phyloP scores from a whole-genome alignment of 2,113 vertebrate genomes.

The Coreoperca whiteheadi region DNA sequence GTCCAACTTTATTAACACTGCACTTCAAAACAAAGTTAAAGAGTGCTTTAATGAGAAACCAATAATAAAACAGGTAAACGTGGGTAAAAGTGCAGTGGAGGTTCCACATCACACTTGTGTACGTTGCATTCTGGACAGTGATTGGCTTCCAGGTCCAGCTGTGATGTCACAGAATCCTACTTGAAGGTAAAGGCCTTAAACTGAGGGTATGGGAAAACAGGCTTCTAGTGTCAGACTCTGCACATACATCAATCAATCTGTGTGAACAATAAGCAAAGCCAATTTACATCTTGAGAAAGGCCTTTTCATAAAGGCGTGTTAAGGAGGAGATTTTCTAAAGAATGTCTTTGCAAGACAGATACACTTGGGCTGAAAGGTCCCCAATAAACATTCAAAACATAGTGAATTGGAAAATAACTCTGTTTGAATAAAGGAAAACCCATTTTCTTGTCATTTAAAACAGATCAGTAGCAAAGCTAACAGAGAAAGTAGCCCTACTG shows the following conservation, averaged over 20 bases:
- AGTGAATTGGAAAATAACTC: slow-evolving; percentile 21
- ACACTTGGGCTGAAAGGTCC: background rate
- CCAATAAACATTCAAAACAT: background rate
- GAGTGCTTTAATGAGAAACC: background rate
- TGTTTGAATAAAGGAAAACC: background rate
- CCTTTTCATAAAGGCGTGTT: background rate
- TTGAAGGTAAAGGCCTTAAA: too few relatives aligned
- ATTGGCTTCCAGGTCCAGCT: too few relatives aligned
- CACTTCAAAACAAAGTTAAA: background rate
- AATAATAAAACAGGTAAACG: background rate
- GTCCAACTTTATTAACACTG: background rate
- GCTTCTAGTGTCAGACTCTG: too few relatives aligned
- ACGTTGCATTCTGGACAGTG: too few relatives aligned
- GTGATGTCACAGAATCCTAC: too few relatives aligned
- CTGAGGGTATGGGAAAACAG: too few relatives aligned
- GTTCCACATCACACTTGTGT: too few relatives aligned
- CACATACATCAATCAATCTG: background rate
- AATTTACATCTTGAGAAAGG: background rate
- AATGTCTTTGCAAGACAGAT: background rate
- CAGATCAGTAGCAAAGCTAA: slow-evolving; percentile 24
- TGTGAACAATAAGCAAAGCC: background rate
- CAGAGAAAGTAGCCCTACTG: slow-evolving; percentile 25
- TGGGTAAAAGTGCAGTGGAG: background rate
- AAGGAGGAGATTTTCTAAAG: background rate
- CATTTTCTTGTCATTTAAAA: slow-evolving; percentile 16